These are phyloP conservation scores for Polietes domitor DNA, from an alignment of 2,888 invertebrate species.

Conservation along the genomic window DNA sequence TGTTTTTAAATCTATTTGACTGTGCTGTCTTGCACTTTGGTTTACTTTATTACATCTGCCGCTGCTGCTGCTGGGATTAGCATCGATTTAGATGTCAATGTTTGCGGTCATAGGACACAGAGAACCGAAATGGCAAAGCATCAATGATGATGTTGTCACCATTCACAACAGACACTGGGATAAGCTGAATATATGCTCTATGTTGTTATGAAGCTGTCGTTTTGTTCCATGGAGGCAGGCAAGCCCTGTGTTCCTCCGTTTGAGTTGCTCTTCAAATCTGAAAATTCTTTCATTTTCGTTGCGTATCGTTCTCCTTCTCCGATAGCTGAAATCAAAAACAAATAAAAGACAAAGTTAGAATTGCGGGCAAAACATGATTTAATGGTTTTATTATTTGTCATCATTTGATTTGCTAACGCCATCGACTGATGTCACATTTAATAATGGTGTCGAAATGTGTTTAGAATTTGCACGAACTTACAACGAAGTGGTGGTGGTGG, in stretches of 20 bases:
- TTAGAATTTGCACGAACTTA: neutral
- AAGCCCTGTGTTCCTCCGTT: neutral
- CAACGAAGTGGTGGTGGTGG: too few relatives aligned
- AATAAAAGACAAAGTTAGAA: neutral
- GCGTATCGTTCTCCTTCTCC: neutral
- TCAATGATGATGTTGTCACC: constrained; percentile 6
- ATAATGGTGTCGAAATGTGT: neutral
- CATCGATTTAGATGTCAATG: neutral
- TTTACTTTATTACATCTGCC: neutral
- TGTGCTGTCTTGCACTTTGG: neutral
- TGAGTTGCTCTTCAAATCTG: neutral
- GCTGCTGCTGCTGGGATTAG: neutral
- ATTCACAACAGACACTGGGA: neutral
- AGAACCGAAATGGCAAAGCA: neutral
- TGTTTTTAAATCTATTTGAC: constrained; percentile 26
- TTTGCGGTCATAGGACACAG: neutral
- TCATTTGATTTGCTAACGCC: constrained; percentile 11
- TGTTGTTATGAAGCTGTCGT: too few relatives aligned
- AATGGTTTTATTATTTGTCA: neutral
- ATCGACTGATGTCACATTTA: constrained; percentile 11
- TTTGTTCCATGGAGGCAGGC: neutral
- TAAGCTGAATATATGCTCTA: too few relatives aligned
- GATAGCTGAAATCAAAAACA: constrained; percentile 8
- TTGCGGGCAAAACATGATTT: neutral
- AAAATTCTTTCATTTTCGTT: neutral